A percentile compares a stretch with the other conserved stretches of the same genome.
Evolutionary conservation across 2,797 vertebrate genomes (phyloP).

Genomic region (Distichodus sexfasciatus): DNA sequence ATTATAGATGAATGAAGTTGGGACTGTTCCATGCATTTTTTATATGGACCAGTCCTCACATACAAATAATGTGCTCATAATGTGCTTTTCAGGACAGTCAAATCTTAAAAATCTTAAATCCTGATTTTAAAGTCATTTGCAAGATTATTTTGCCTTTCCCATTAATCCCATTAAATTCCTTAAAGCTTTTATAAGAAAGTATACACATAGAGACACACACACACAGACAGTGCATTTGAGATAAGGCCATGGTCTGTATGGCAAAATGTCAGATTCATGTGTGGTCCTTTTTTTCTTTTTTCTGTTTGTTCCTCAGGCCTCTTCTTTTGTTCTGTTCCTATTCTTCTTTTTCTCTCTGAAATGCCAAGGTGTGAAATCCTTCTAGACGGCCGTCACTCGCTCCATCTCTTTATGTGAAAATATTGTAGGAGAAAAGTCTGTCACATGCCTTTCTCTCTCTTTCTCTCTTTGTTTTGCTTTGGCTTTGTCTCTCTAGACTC

Average conservation of each 20-base stretch:
- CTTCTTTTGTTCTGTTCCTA: neutral
- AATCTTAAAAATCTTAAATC: no score
- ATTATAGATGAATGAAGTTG: no score
- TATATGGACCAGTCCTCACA: no score
- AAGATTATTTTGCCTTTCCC: no score
- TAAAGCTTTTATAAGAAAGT: no score
- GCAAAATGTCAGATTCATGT: neutral
- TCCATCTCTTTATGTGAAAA: neutral
- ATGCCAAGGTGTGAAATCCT: slow-evolving; percentile 13
- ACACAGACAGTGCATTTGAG: neutral
- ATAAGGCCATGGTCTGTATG: neutral
- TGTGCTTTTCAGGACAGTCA: no score
- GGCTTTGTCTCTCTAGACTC: slow-evolving; percentile 76
- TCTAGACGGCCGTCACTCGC: neutral
- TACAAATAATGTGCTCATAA: no score
- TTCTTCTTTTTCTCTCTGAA: neutral
- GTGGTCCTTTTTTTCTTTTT: neutral
- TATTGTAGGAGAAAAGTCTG: neutral
- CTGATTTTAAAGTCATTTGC: no score
- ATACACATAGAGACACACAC: neutral
- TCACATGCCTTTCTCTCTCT: neutral
- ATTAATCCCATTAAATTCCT: no score
- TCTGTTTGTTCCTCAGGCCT: neutral
- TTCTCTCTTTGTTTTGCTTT: slow-evolving; percentile 50
- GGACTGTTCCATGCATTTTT: no score